phyloP scores from a whole-genome alignment of 2,888 invertebrate genomes.

The Darwinula stevensoni region DNA sequence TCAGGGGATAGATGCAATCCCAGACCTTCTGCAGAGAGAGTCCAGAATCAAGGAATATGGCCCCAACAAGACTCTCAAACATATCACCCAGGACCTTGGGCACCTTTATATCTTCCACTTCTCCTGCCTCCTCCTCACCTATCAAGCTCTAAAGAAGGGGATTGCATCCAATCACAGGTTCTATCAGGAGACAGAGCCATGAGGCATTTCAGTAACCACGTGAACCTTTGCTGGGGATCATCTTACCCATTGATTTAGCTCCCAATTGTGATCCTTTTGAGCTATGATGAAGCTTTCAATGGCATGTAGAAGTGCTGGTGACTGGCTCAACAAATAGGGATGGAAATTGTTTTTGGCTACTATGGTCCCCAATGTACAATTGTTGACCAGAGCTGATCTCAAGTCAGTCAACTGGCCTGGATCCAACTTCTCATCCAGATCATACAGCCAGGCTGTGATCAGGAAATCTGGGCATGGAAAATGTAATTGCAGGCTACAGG shows the following conservation, averaged over 20 bases:
- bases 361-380: conserved; percentile 70
- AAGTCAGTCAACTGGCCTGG: conserved; percentile 77
- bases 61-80: conserved; percentile 70
- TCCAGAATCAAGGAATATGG: conserved; percentile 56
- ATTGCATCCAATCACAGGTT: background rate
- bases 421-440: conserved; percentile 30
- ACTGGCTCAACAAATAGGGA: conserved; percentile 26
- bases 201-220: too few relatives aligned
- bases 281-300: too few relatives aligned
- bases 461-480: conserved; percentile 38
- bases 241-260: too few relatives aligned
- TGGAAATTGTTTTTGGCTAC: conserved; percentile 60
- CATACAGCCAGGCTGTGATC: conserved; percentile 59
- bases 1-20: conserved; percentile 47
- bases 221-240: too few relatives aligned
- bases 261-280: too few relatives aligned
- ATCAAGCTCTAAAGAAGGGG: conserved; percentile 1
- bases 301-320: too few relatives aligned
- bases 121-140: conserved; percentile 16
- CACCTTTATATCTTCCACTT: conserved; percentile 45
- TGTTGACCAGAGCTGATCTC: conserved; percentile 82
- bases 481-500: too few relatives aligned
- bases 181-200: too few relatives aligned
- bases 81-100: conserved; percentile 76
- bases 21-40: conserved; percentile 41